Conservation (phyloP, 2,888 invertebrate genomes). For the Bellardia pandia region DNA sequence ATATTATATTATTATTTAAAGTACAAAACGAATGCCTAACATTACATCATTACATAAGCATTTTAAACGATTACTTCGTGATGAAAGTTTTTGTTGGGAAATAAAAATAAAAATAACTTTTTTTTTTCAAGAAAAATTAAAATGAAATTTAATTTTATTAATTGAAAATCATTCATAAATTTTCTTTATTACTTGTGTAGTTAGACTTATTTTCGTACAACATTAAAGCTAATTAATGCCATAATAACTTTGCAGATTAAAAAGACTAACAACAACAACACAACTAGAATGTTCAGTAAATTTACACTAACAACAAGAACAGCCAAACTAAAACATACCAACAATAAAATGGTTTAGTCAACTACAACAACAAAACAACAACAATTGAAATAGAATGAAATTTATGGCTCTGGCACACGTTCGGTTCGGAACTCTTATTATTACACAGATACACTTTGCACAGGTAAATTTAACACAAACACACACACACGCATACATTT, state of each 20-base stretch:
- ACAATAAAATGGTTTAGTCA: slow-evolving; percentile 55
- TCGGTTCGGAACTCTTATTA: slow-evolving; percentile 50
- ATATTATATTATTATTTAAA: too few species aligned
- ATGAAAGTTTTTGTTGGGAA: too few species aligned
- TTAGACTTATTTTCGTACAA: slow-evolving; percentile 3
- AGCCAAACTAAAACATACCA: slow-evolving; percentile 45
- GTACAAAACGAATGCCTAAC: too few species aligned
- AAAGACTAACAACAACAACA: slow-evolving; percentile 4
- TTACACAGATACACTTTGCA: slow-evolving; percentile 48
- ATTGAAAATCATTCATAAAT: slow-evolving; percentile 38
- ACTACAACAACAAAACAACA: slow-evolving; percentile 42
- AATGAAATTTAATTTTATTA: not conserved
- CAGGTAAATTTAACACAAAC: slow-evolving; percentile 37
- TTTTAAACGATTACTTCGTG: too few species aligned
- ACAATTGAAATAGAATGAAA: slow-evolving; percentile 39
- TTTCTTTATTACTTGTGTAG: slow-evolving; percentile 15
- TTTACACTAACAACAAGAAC: slow-evolving; percentile 22
- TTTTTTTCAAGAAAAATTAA: too few species aligned
- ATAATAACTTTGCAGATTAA: slow-evolving; percentile 57
- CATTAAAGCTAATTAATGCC: slow-evolving; percentile 61
- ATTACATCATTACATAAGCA: too few species aligned
- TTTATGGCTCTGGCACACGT: slow-evolving; percentile 63
- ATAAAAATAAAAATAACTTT: too few species aligned
- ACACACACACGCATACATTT: slow-evolving; percentile 17
- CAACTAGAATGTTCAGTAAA: slow-evolving; percentile 35